Evolutionary conservation across 1,140 invertebrate species (phyloP).

Genomic region (Neelides sp.): DNA sequence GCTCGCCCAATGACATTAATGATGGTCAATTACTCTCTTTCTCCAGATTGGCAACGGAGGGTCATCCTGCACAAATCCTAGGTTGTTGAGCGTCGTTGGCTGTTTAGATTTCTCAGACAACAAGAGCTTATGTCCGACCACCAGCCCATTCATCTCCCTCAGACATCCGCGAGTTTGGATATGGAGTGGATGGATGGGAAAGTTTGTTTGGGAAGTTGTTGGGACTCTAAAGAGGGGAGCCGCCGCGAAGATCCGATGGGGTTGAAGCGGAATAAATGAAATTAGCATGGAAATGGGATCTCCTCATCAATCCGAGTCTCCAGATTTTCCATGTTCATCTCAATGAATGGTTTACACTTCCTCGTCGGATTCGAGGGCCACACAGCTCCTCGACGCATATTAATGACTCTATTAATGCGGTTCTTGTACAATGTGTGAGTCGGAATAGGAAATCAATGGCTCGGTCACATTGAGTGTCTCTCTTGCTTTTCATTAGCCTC

Average conservation of each 20-base stretch:
- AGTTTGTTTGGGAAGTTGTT: not conserved
- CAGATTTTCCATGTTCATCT: conserved; percentile 23
- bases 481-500: too few relatives aligned
- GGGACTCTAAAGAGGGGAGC: conserved; percentile 1
- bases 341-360: conserved; percentile 12
- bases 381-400: conserved; percentile 24
- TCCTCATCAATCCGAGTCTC: conserved; percentile 13
- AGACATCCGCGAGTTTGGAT: not conserved
- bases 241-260: not conserved
- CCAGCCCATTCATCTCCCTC: too few relatives aligned
- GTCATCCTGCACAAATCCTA: not conserved
- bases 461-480: too few relatives aligned
- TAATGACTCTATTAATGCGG: conserved; percentile 23
- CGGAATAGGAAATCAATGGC: too few relatives aligned
- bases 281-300: conserved; percentile 24
- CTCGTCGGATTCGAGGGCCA: conserved; percentile 17
- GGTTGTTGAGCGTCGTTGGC: too few relatives aligned
- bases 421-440: too few relatives aligned
- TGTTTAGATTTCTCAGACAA: too few relatives aligned
- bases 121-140: too few relatives aligned
- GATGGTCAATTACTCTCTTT: conserved; percentile 25
- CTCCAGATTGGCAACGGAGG: not conserved
- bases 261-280: conserved; percentile 8
- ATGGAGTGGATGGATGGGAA: too few relatives aligned
- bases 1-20: too few relatives aligned